phyloP scores from a whole-genome alignment of 2,797 vertebrate species.

The Dendrocincla tyrannina region DNA sequence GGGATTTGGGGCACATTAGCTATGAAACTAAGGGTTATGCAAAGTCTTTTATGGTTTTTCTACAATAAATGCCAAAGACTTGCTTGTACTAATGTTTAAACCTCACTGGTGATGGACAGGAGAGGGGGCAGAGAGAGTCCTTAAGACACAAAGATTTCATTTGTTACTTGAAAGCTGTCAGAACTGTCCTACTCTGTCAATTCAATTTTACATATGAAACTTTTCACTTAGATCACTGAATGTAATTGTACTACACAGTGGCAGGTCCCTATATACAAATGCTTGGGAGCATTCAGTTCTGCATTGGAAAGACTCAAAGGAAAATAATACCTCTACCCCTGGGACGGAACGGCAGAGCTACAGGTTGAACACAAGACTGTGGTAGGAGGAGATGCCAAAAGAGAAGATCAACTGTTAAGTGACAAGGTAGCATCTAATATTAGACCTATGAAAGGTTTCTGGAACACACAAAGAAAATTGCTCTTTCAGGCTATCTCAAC shows the following conservation, averaged over 20 bases:
- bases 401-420: background rate
- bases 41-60: background rate
- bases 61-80: background rate
- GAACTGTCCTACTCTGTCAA: background rate
- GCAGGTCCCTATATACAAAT: background rate
- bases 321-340: background rate
- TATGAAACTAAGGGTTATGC: background rate
- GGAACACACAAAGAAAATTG: background rate
- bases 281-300: background rate
- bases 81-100: background rate
- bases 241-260: background rate
- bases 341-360: background rate
- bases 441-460: background rate
- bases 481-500: background rate
- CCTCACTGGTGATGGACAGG: background rate
- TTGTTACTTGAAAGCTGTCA: background rate
- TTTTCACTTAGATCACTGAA: slow-evolving; percentile 1
- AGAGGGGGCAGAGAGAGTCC: background rate
- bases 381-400: background rate
- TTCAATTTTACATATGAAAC: background rate
- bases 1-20: background rate
- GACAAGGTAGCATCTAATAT: background rate
- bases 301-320: background rate
- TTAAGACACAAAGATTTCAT: background rate
- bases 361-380: background rate